Base-by-base conservation (phyloP, 2,888 invertebrate genomes). In the Cataglyphis altisquamis region DNA sequence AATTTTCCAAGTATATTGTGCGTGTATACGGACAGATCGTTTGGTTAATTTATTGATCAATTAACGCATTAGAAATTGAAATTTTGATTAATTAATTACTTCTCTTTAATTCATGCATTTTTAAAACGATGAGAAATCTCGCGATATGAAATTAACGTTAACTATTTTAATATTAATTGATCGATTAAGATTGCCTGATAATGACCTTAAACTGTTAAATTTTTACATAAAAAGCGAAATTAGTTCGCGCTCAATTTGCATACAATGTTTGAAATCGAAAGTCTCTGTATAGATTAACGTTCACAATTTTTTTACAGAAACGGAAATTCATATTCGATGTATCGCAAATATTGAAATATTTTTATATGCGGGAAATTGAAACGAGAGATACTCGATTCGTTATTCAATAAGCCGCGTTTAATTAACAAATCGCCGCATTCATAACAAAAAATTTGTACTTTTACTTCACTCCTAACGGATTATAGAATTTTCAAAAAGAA, bases 251-350 rank as follows among this genome's bases (percentile, higher is more conserved):
- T 70, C 52, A 73, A 15, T 63, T 74, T 74, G 73, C 73, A 62
- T 32, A 32, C 73, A 73, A 74, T 15, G 63, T 3, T 3, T 39
- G 72, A 39, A 72, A 72, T 72, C 72, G 25, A 32, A 32, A 72
- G 39, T 3, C 15, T 57, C 10, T 57, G 21, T 21, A 18, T 18
- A 10, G 12, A n/a, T 62, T 18, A 29, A 18, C 8, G 41, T 48
- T 8, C 12, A 15, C 66, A 41, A 1, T 25, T 25, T 21, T 21
- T 52, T 21, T 21, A 0, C 55, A n/a, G 12, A 57, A 21, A 15
- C 3, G 25, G 36, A 39, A 36, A 25, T 39, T 10, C 10, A 9
- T 10, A 10, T 41, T 41, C 39, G 39, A 39, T 2, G 39, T 9
- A 10, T 39, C 2, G 10, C 10, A 39, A 52, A 32, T 32, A 21